These are phyloP conservation scores for Sardinella longiceps DNA, from an alignment of 2,797 vertebrate genomes.

Conservation along the genomic window DNA sequence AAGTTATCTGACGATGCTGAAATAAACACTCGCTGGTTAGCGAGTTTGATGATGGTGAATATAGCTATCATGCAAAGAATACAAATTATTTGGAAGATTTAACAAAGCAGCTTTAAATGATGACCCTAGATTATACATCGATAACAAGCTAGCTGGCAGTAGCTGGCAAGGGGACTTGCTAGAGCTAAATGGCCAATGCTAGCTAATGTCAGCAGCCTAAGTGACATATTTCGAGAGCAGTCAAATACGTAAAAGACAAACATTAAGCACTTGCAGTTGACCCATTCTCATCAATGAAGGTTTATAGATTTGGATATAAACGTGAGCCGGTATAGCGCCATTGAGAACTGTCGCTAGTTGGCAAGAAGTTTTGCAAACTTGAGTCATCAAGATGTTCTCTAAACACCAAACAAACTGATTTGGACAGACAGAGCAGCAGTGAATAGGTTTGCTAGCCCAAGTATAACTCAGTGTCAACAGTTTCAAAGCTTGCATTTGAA, in stretches of 20 bases:
- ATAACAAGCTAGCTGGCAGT: slow-evolving; percentile 1
- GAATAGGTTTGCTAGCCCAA: neutral
- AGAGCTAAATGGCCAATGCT: slow-evolving; percentile 61
- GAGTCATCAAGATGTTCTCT: slow-evolving; percentile 1
- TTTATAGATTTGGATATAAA: neutral
- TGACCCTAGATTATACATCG: neutral
- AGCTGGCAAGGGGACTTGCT: slow-evolving; percentile 50
- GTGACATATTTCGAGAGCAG: slow-evolving; percentile 55
- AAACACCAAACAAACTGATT: neutral
- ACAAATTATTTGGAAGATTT: neutral
- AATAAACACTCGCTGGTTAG: neutral
- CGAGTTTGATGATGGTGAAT: neutral
- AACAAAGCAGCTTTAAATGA: neutral
- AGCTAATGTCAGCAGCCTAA: slow-evolving; percentile 52
- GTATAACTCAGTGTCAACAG: slow-evolving; percentile 13
- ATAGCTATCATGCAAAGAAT: neutral
- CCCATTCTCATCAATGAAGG: neutral
- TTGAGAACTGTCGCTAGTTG: neutral
- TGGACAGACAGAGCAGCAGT: neutral
- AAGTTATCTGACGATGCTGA: neutral
- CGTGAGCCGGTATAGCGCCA: neutral
- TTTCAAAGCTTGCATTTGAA: neutral
- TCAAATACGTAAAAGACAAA: neutral
- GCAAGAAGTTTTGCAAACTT: slow-evolving; percentile 13
- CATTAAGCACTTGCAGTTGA: neutral